Base-by-base conservation (phyloP, 2,113 vertebrate species). In the Ammodytes dubius region DNA sequence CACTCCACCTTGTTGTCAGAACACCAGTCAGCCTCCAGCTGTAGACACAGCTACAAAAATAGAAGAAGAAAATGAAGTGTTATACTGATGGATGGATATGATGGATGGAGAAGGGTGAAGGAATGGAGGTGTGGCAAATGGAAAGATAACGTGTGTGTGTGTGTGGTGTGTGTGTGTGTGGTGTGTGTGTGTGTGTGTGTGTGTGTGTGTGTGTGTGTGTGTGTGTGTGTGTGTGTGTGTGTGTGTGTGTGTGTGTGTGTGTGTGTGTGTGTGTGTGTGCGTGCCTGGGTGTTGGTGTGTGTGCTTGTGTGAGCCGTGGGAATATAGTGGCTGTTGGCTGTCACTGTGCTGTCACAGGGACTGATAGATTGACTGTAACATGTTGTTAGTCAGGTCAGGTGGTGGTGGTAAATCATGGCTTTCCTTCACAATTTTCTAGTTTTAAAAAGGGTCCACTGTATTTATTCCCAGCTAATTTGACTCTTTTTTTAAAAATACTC, bases 71-170 rank as follows among this genome's bases (percentile, higher is more conserved):
- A 85, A 85, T 84, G 63, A 77, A 86, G 83, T 83, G 85, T 82
- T 89, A 39, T 50, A 63, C 15, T 47, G 67, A 88, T 35, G 54
- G 85, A 85, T 60, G 59, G 72, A 88, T 56, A 27, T 68, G 71
- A 81, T 82, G 14, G 66, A 76, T 69, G 66, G 63, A 76, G 68
- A 47, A 19, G 82, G 71, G 65, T 68, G 85, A 19, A 69, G 71
- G 79, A 81, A 75, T 35, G 27, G 49, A 69, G 37, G 83, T 84
- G 73, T 88, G 85, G 89, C 80, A 89, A 85, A 90, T 86, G 82
- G 81, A 85, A 59, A 81, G 85, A 90, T 82, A 80, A 61, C 43
- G 68, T 53, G 70, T 49, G 68, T 45, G 61, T 45, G 61, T 50
- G 45, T 19, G 58, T n/a, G 47, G 13, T n/a, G n/a, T n/a, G n/a